A percentile compares a stretch with the other conserved stretches of the same genome.
Evolutionary conservation across 2,888 invertebrate genomes (phyloP).

Genomic region (Caenorhabditis sinica): DNA sequence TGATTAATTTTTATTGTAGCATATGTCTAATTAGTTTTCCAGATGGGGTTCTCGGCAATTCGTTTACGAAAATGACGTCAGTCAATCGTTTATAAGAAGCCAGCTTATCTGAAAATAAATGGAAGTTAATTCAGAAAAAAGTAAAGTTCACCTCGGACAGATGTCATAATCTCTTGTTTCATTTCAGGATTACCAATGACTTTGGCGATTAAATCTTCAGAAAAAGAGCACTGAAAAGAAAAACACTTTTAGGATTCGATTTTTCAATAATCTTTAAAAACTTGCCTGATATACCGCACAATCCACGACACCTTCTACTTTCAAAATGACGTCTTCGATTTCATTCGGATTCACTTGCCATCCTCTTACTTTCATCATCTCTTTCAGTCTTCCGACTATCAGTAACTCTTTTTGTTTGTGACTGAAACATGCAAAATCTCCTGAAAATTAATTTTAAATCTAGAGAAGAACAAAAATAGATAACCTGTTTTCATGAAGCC

Average conservation of each 20-base stretch:
- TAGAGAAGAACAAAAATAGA: not conserved
- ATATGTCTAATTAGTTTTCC: slow-evolving; percentile 69
- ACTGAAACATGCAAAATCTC: slow-evolving; percentile 53
- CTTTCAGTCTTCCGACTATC: slow-evolving; percentile 73
- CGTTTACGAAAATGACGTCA: slow-evolving; percentile 61
- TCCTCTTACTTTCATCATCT: slow-evolving; percentile 75
- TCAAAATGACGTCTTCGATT: slow-evolving; percentile 68
- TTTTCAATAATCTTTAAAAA: not conserved
- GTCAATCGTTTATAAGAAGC: slow-evolving; percentile 72
- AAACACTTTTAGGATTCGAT: not conserved
- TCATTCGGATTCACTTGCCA: slow-evolving; percentile 77
- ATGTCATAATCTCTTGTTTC: slow-evolving; percentile 49
- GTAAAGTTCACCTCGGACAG: slow-evolving; percentile 60
- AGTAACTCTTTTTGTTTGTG: slow-evolving; percentile 59
- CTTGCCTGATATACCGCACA: slow-evolving; percentile 67
- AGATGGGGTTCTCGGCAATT: slow-evolving; percentile 69
- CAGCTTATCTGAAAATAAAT: slow-evolving; percentile 60
- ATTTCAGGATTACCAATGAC: slow-evolving; percentile 57
- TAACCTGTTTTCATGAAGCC: slow-evolving; percentile 61
- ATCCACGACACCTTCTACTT: slow-evolving; percentile 59
- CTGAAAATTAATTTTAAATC: slow-evolving; percentile 10
- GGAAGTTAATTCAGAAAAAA: not conserved
- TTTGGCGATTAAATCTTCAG: slow-evolving; percentile 51
- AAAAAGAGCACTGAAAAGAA: slow-evolving; percentile 7
- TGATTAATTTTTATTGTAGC: slow-evolving; percentile 15